These are phyloP conservation scores for Agrypnia vestita DNA, from an alignment of 1,140 invertebrate genomes.

Conservation along the genomic window DNA sequence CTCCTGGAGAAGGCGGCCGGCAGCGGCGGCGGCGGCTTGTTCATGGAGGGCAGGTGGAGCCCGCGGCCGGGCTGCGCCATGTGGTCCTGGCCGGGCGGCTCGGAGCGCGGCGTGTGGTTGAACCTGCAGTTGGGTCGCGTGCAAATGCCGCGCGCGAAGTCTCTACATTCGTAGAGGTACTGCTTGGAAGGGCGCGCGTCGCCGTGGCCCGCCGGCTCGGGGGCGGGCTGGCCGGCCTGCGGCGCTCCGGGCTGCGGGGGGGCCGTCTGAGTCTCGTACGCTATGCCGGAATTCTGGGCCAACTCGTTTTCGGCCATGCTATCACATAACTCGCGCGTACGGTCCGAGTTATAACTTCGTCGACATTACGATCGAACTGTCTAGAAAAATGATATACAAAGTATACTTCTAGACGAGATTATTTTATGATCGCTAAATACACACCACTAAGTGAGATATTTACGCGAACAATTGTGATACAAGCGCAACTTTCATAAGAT, in stretches of 20 bases:
- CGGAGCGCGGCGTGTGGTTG: background rate
- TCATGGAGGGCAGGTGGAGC: background rate
- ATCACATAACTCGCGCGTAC: slow-evolving; percentile 14
- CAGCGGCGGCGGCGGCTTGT: background rate
- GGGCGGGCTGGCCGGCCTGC: background rate
- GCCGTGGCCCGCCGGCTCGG: background rate
- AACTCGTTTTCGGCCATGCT: slow-evolving; percentile 22
- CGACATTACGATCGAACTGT: too few species aligned
- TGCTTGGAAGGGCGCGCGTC: background rate
- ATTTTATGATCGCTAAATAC: too few species aligned
- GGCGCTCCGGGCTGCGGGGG: background rate
- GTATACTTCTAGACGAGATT: too few species aligned
- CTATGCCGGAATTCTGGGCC: background rate
- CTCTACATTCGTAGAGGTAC: background rate
- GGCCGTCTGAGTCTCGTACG: background rate
- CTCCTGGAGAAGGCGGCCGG: background rate
- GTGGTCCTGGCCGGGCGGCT: background rate
- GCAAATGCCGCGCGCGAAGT: slow-evolving; percentile 10
- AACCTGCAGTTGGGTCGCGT: background rate
- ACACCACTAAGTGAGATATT: too few species aligned
- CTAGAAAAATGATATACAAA: too few species aligned
- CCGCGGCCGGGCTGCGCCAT: background rate
- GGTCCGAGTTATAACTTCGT: too few species aligned
- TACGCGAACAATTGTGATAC: too few species aligned
- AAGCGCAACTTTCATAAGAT: too few species aligned